Evolutionary conservation across 1,140 invertebrate species (phyloP).

Genomic region (Lordiphosa collinella): DNA sequence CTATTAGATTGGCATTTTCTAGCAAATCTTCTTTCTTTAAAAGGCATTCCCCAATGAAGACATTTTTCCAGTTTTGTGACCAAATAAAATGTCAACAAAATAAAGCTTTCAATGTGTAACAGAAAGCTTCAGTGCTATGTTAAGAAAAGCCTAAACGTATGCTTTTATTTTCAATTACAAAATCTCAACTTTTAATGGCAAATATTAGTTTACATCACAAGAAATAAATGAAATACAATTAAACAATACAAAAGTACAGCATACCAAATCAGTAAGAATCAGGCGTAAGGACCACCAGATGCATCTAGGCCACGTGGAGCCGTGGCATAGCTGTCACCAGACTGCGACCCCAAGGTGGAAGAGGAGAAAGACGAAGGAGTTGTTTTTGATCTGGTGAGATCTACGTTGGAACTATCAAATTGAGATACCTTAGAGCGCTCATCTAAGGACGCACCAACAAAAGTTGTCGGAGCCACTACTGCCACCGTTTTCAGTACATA

Average conservation of each 20-base stretch:
- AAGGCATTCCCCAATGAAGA: not conserved
- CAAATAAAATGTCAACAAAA: not conserved
- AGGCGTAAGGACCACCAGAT: slow-evolving; percentile 39
- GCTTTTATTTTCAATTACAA: not conserved
- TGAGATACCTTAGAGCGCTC: slow-evolving; percentile 28
- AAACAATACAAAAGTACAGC: slow-evolving; percentile 27
- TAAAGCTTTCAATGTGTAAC: not conserved
- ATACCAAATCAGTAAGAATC: slow-evolving; percentile 21
- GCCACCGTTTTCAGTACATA: slow-evolving; percentile 42
- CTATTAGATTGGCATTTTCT: not conserved
- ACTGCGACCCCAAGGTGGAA: not conserved
- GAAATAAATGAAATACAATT: slow-evolving; percentile 35
- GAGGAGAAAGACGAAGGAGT: not conserved
- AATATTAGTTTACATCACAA: slow-evolving; percentile 37
- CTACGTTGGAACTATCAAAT: not conserved
- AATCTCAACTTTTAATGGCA: slow-evolving; percentile 24
- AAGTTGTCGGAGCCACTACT: slow-evolving; percentile 2
- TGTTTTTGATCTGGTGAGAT: not conserved
- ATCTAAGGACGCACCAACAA: slow-evolving; percentile 16
- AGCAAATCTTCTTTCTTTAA: slow-evolving; percentile 4
- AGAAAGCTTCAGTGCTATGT: slow-evolving; percentile 9
- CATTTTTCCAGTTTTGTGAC: not conserved
- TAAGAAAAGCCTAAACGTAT: slow-evolving; percentile 13
- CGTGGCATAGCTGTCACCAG: slow-evolving; percentile 28
- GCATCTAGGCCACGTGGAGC: slow-evolving; percentile 31